A percentile compares a stretch with the other conserved stretches of the same genome.
Evolutionary conservation across 2,113 vertebrate species (phyloP).

Genomic region (Cranoglanis bouderius): DNA sequence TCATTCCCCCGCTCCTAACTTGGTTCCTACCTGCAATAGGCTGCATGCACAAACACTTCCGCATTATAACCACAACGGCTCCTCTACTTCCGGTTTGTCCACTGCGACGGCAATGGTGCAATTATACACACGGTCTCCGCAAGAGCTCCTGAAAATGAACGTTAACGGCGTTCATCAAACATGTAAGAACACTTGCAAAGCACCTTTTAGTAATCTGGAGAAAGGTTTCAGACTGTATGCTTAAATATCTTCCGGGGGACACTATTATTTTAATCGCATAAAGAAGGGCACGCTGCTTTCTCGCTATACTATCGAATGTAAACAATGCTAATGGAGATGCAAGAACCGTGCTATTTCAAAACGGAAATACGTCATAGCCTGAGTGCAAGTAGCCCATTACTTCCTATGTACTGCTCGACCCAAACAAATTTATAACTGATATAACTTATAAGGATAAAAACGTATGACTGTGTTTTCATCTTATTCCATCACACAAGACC

Average conservation of each 20-base stretch:
- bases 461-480: neutral
- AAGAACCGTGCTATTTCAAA: no score
- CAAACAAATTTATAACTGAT: no score
- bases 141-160: neutral
- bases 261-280: neutral
- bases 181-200: neutral
- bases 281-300: neutral
- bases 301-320: neutral
- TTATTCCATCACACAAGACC: neutral
- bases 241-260: neutral
- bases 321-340: no score
- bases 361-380: no score
- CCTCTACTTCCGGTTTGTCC: neutral
- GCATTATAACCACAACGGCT: neutral
- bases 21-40: neutral
- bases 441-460: no score
- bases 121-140: neutral
- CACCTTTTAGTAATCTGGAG: neutral
- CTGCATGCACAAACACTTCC: neutral
- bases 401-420: no score
- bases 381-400: no score
- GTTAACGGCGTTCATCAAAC: neutral
- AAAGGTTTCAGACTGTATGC: neutral
- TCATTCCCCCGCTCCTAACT: neutral
- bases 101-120: neutral